Base-by-base conservation (phyloP, 2,888 invertebrate species). In the Nebria salina region DNA sequence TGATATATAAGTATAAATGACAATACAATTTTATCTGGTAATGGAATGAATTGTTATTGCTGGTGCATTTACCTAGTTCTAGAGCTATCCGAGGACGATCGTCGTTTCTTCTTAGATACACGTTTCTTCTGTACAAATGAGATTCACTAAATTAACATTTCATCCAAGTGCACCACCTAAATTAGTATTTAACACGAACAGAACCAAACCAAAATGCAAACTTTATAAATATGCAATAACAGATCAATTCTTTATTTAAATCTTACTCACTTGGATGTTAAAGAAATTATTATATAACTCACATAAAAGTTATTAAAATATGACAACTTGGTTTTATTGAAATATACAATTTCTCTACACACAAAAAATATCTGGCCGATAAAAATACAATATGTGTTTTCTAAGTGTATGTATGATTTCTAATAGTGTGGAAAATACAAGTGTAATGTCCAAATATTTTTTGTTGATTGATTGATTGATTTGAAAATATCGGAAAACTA, bases 111-210 rank as follows among this genome's bases (percentile, higher is more conserved):
- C 88, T 92, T 92, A 78, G 85, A 83, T 81, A 87, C 85, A 83
- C 90, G 89, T 87, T 91, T 92, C 89, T 91, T 92, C 91, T 93
- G 90, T 88, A 88, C 87, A 87, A 88, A 54, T 54, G 8, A 54
- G 13, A 54, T 54, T 54, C 13, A 8, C 54, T 87, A 88, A 87
- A 87, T 87, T 70, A 70, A 70, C 20, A 26, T 11, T 70, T 15
- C 13, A 70, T 70, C 20, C 70, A 70, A 54, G 20, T 6, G 70
- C 25, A 5, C 20, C 26, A 5, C 20, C 11, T 20, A 70, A 25
- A 70, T 26, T 26, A 20, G 66, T 34, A 70, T 15, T 70, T 15
- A 70, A 70, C 70, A 70, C 70, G 25, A 70, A 70, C 70, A 70
- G 26, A 70, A 66, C 66, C 66, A 66, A 70, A 70, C 70, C 70